phyloP scores from a whole-genome alignment of 2,113 vertebrate genomes.

The Austrofundulus limnaeus region DNA sequence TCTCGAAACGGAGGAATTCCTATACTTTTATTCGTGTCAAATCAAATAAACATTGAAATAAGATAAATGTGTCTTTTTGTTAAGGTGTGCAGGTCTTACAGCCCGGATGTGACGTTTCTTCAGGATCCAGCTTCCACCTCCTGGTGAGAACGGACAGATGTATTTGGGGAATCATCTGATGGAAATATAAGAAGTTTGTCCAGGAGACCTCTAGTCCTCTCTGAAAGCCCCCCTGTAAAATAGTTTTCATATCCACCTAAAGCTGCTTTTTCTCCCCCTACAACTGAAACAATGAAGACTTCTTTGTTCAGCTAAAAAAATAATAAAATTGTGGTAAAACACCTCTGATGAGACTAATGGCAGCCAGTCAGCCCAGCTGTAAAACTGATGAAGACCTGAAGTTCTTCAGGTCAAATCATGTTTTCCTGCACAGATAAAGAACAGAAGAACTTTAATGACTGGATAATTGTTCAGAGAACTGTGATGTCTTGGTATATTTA shows the following conservation, averaged over 20 bases:
- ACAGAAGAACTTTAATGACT: neutral
- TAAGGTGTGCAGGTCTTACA: constrained; percentile 50
- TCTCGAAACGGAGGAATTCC: no score
- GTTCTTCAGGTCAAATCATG: constrained; percentile 38
- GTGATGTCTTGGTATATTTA: constrained; percentile 26
- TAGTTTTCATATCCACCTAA: constrained; percentile 32
- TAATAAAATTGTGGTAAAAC: constrained; percentile 21
- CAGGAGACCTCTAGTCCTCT: constrained; percentile 16
- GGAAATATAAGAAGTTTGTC: constrained; percentile 22
- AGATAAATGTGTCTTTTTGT: no score
- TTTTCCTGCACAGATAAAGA: neutral
- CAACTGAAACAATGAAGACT: neutral
- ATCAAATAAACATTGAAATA: no score
- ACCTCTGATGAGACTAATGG: constrained; percentile 19
- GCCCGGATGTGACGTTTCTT: constrained; percentile 51
- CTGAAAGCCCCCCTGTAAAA: constrained; percentile 52
- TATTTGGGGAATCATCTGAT: constrained; percentile 39
- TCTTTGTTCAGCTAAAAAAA: no score
- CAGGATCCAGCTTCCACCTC: constrained; percentile 55
- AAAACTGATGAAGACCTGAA: constrained; percentile 35
- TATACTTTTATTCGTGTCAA: no score
- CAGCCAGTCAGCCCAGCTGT: constrained; percentile 15
- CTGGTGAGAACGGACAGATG: constrained; percentile 29
- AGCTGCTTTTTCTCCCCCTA: no score
- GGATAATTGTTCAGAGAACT: neutral